Conservation (phyloP, 2,113 vertebrate genomes). For the Poeciliopsis prolifica region DNA sequence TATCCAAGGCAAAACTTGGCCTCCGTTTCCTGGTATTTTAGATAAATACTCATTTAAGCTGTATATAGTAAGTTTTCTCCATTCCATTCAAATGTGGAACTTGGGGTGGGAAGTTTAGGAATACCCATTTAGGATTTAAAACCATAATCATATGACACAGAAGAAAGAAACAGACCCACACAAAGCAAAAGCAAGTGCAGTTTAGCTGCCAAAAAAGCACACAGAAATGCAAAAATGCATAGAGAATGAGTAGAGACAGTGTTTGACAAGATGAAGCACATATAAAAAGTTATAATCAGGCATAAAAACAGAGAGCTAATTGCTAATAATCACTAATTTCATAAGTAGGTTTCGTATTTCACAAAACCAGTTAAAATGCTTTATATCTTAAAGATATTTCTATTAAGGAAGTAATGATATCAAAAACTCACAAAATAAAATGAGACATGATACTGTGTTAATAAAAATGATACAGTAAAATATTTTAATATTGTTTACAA, state of each 20-base stretch:
- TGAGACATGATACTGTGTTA: too few relatives aligned
- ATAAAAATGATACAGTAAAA: too few relatives aligned
- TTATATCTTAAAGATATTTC: too few relatives aligned
- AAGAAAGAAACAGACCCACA: slow-evolving; percentile 29
- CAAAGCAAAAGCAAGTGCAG: slow-evolving; percentile 31
- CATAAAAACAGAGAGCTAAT: not conserved
- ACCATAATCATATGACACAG: slow-evolving; percentile 63
- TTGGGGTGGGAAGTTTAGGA: slow-evolving; percentile 56
- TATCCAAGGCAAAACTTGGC: slow-evolving; percentile 3
- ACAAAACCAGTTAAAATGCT: too few relatives aligned
- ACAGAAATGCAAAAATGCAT: slow-evolving; percentile 24
- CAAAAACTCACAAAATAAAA: too few relatives aligned
- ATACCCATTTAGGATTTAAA: slow-evolving; percentile 60
- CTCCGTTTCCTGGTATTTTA: slow-evolving; percentile 14
- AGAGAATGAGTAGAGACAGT: not conserved
- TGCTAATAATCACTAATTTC: not conserved
- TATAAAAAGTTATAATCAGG: slow-evolving; percentile 22
- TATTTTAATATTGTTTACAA: too few relatives aligned
- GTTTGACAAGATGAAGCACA: slow-evolving; percentile 28
- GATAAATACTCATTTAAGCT: slow-evolving; percentile 20
- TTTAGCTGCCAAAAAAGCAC: slow-evolving; percentile 30
- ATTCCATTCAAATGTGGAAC: slow-evolving; percentile 63
- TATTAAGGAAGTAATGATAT: too few relatives aligned
- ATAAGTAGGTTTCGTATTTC: too few relatives aligned
- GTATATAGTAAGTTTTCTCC: slow-evolving; percentile 43